These are phyloP conservation scores for Brachyptera risi DNA, from an alignment of 2,888 invertebrate species.

Conservation along the genomic window DNA sequence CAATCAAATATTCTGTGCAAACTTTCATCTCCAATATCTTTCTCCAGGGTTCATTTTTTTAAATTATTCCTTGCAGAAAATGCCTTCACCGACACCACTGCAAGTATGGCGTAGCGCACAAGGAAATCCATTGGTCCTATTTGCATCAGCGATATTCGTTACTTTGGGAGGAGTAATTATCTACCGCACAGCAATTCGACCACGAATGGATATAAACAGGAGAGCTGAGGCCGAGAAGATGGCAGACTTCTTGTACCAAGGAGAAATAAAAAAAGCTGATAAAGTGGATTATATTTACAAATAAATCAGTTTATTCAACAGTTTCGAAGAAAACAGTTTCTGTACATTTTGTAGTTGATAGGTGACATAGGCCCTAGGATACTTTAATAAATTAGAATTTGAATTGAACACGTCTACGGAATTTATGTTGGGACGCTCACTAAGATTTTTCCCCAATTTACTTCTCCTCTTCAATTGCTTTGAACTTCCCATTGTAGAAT, in stretches of 20 bases:
- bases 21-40: too few species aligned
- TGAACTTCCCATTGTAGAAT: constrained; percentile 70
- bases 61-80: too few species aligned
- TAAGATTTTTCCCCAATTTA: not conserved
- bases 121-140: constrained; percentile 4
- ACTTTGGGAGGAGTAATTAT: not conserved
- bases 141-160: not conserved
- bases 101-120: not conserved
- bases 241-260: constrained; percentile 2
- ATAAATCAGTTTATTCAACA: too few species aligned
- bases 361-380: too few species aligned
- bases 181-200: not conserved
- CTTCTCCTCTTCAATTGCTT: constrained; percentile 39
- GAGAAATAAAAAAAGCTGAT: not conserved
- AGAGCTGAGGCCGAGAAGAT: constrained; percentile 8
- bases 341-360: too few species aligned
- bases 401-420: too few species aligned
- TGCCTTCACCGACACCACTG: not conserved
- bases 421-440: too few species aligned
- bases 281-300: not conserved
- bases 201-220: not conserved
- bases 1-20: too few species aligned
- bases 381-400: too few species aligned
- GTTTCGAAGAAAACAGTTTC: not conserved
- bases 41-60: too few species aligned